phyloP scores from a whole-genome alignment of 2,888 invertebrate genomes.

The Pegoplata infirma region DNA sequence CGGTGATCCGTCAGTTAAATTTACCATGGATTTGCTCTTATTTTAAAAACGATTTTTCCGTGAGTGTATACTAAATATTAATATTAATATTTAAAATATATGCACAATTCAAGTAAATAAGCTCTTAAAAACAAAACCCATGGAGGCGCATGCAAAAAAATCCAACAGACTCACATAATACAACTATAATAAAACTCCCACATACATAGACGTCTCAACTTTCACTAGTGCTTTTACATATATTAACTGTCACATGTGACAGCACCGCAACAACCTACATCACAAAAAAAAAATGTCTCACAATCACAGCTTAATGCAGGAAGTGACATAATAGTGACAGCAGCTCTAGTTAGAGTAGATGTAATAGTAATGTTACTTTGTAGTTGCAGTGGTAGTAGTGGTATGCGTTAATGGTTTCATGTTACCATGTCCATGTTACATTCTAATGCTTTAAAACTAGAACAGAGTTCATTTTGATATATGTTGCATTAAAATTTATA shows the following conservation, averaged over 20 bases:
- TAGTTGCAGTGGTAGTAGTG: constrained; percentile 8
- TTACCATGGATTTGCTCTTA: too few relatives aligned
- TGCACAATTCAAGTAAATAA: constrained; percentile 29
- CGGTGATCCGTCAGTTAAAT: too few relatives aligned
- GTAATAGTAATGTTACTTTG: constrained; percentile 7
- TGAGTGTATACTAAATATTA: too few relatives aligned
- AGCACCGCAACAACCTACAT: constrained; percentile 43
- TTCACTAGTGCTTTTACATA: constrained; percentile 46
- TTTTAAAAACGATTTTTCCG: too few relatives aligned
- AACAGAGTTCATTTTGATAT: neutral
- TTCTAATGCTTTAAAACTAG: constrained; percentile 32
- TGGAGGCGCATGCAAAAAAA: constrained; percentile 8
- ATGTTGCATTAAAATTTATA: too few relatives aligned
- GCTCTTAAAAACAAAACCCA: constrained; percentile 23
- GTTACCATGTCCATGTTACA: constrained; percentile 46
- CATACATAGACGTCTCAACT: constrained; percentile 48
- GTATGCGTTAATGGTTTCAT: constrained; percentile 57
- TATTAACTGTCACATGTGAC: constrained; percentile 58
- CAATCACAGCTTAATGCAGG: constrained; percentile 57
- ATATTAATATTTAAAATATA: too few relatives aligned
- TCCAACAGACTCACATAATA: neutral
- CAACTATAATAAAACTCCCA: too few relatives aligned
- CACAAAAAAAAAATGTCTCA: constrained; percentile 43
- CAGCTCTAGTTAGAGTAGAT: constrained; percentile 31
- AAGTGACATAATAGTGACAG: constrained; percentile 61